Evolutionary conservation across 2,888 invertebrate species (phyloP).

Genomic region (Drosophila neonasuta): DNA sequence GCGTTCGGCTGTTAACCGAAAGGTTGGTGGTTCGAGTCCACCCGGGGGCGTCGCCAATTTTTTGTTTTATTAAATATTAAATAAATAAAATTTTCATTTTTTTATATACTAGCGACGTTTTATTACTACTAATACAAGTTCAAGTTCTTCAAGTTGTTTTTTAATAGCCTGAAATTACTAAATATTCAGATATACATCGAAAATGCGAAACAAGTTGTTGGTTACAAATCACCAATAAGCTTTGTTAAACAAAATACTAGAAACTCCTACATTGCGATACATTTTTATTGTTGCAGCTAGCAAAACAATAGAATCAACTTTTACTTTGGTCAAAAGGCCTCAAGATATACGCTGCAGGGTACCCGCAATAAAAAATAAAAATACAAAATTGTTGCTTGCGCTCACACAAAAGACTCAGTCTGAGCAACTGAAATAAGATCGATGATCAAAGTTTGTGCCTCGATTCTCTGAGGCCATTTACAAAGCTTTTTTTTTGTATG

Average conservation of each 20-base stretch:
- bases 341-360: slow-evolving; percentile 36
- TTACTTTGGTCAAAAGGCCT: slow-evolving; percentile 36
- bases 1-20: slow-evolving; percentile 99
- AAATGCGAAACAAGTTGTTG: not conserved
- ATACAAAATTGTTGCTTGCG: slow-evolving; percentile 41
- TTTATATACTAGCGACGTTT: not conserved
- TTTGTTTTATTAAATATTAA: not conserved
- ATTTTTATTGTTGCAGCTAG: slow-evolving; percentile 37
- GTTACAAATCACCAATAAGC: slow-evolving; percentile 6
- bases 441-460: slow-evolving; percentile 35
- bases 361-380: slow-evolving; percentile 22
- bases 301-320: slow-evolving; percentile 49
- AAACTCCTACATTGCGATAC: slow-evolving; percentile 30
- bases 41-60: slow-evolving; percentile 89
- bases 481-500: slow-evolving; percentile 37
- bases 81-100: not conserved
- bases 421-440: slow-evolving; percentile 62
- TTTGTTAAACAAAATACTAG: slow-evolving; percentile 9
- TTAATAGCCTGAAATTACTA: not conserved
- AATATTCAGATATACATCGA: not conserved
- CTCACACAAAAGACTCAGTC: slow-evolving; percentile 44
- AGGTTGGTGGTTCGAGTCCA: slow-evolving; percentile 99
- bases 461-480: slow-evolving; percentile 34
- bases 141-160: too few species aligned
- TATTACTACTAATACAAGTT: not conserved